Base-by-base conservation (phyloP, 1,140 invertebrate species). In the Procambarus virginalis region DNA sequence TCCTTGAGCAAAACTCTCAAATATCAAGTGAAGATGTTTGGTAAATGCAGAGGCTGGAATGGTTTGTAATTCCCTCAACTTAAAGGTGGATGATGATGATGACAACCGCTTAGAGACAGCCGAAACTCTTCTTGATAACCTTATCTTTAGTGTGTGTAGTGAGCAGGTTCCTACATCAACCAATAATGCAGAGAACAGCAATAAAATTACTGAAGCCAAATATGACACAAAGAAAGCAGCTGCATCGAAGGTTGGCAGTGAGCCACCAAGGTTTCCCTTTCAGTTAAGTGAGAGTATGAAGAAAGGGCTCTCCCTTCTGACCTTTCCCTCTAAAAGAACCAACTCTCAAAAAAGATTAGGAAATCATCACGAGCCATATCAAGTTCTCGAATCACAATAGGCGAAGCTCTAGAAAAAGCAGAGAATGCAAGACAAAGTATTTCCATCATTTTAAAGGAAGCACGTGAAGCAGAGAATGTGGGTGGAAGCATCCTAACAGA, bases 271-370 rank as follows among this genome's bases (percentile, higher is more conserved):
- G 48, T 60, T 58, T 55, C 34, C 60, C 8, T 89, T 89, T 58
- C 87, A 89, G 34, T 84, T 89, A 68, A 89, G 78, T 77, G 86
- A 75, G 83, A 89, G 75, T 12, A 89, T 89, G 79, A 89, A 89
- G 78, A 76, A 84, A 58, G 87, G 82, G 2, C 76, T 89, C 9
- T 89, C 87, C 58, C 64, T 78, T 70, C 73, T 89, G 58, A 51
- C 87, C 46, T 89, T 78, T 55, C 87, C 87, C 46, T 84, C 81
- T 10, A 89, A 89, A 64, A 49, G 9, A 48, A 9, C 81, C 17
- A 48, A 20, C 22, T 48, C 87, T 45, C 87, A 60, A 34, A 89
- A 58, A 89, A 89, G 48, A 73, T 14, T n/a, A 58, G 77, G 12
- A 75, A 58, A 6, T 10, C 81, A 12, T 48, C 58, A 20, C 81